Percentiles rank a stretch among this genome's conserved stretches.
These are phyloP conservation scores for Corythoichthys haematopterus DNA, from an alignment of 2,113 vertebrate genomes.

Conservation along the genomic window DNA sequence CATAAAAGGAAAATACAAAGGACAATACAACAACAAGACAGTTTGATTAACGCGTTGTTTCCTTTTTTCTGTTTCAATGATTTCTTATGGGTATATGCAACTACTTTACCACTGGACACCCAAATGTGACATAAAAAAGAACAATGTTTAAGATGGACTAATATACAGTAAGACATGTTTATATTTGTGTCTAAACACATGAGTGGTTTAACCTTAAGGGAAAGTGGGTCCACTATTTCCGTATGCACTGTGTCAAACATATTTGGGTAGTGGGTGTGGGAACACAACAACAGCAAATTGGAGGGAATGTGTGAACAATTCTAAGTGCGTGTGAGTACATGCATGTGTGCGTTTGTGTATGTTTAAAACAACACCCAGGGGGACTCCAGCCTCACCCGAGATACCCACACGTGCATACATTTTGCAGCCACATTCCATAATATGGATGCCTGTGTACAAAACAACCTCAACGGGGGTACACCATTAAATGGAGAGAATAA, in stretches of 20 bases:
- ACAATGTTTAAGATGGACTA: background rate
- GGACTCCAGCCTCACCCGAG: constrained; percentile 48
- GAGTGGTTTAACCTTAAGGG: constrained; percentile 25
- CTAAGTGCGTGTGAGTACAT: constrained; percentile 11
- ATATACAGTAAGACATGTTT: background rate
- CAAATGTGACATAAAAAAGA: background rate
- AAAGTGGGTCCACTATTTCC: constrained; percentile 28
- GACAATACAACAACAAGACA: background rate
- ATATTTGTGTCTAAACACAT: constrained; percentile 29
- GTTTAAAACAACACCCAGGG: constrained; percentile 50
- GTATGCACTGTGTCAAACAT: constrained; percentile 39
- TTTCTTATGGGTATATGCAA: background rate
- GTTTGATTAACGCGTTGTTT: background rate
- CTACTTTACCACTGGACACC: too few relatives aligned
- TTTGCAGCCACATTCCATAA: constrained; percentile 64
- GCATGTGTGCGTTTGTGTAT: constrained; percentile 13
- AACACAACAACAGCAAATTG: constrained; percentile 39
- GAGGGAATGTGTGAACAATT: constrained; percentile 41
- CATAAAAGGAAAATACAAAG: background rate
- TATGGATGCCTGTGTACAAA: constrained; percentile 40
- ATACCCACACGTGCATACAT: constrained; percentile 40
- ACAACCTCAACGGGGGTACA: constrained; percentile 48
- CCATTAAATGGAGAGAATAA: constrained; percentile 55
- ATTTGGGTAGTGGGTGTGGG: constrained; percentile 39
- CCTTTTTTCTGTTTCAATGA: background rate